A percentile compares a stretch with the other conserved stretches of the same genome.
Conservation (phyloP, 2,113 vertebrate genomes). For the Litocranius walleri region DNA sequence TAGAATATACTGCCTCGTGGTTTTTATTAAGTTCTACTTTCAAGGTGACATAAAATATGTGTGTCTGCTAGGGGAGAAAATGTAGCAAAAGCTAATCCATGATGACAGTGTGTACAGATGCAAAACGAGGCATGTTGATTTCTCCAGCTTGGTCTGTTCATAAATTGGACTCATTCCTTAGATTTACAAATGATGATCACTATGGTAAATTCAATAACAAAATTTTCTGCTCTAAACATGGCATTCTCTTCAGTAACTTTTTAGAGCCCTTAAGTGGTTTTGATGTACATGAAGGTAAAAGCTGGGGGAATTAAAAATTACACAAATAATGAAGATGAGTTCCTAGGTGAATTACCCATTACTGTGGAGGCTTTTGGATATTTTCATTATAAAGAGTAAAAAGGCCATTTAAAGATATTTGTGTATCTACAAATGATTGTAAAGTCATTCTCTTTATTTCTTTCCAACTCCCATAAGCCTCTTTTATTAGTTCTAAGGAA, state of each 20-base stretch:
- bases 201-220: conserved; percentile 59
- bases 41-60: conserved; percentile 25
- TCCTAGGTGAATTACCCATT: conserved; percentile 67
- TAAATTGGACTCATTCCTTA: conserved; percentile 56
- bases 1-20: neutral
- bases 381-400: conserved; percentile 71
- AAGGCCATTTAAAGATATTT: conserved; percentile 53
- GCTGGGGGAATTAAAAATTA: conserved; percentile 65
- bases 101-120: neutral
- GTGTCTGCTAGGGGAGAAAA: neutral
- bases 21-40: conserved; percentile 50
- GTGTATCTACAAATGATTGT: conserved; percentile 42
- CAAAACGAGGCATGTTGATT: neutral
- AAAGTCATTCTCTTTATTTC: conserved; percentile 69
- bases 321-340: conserved; percentile 63
- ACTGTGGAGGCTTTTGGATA: conserved; percentile 53
- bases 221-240: conserved; percentile 58
- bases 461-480: conserved; percentile 54
- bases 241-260: conserved; percentile 51
- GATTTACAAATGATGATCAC: conserved; percentile 53
- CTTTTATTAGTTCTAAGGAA: conserved; percentile 68
- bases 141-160: neutral
- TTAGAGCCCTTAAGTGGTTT: conserved; percentile 57
- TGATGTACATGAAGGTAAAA: conserved; percentile 69
- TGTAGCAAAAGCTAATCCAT: neutral